Percentiles rank a stretch among this genome's conserved stretches.
Evolutionary conservation across 2,888 invertebrate genomes (phyloP).

Genomic region (Lasioglossum leucozonium): DNA sequence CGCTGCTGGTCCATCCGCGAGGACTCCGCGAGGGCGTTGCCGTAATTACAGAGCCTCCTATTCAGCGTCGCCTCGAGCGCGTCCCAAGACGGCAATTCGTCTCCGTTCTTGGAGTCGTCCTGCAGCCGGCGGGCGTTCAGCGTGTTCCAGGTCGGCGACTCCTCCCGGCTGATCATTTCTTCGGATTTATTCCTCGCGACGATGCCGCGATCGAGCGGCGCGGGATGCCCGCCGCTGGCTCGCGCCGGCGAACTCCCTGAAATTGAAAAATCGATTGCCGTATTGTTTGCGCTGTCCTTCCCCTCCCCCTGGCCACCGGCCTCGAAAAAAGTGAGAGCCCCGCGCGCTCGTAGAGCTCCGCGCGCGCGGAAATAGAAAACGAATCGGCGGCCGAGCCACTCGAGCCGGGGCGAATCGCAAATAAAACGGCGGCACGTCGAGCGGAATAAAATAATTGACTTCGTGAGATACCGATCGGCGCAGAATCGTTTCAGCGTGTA

Average conservation of each 20-base stretch:
- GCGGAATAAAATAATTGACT: constrained; percentile 29
- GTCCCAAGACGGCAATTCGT: constrained; percentile 78
- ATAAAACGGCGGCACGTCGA: not conserved
- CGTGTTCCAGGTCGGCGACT: constrained; percentile 74
- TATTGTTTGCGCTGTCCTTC: constrained; percentile 36
- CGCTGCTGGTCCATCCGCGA: constrained; percentile 64
- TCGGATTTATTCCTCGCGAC: constrained; percentile 69
- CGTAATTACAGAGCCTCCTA: constrained; percentile 75
- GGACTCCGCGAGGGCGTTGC: constrained; percentile 64
- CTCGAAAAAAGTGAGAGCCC: constrained; percentile 15
- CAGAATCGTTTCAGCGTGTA: not conserved
- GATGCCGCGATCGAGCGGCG: constrained; percentile 66
- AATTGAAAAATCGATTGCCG: constrained; percentile 50
- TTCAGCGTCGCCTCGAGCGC: constrained; percentile 76
- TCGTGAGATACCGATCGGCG: not conserved
- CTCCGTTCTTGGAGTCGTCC: constrained; percentile 63
- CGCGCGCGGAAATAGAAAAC: constrained; percentile 36
- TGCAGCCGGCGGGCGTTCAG: constrained; percentile 61
- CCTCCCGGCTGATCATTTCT: constrained; percentile 77
- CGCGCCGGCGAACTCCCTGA: constrained; percentile 75
- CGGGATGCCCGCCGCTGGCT: constrained; percentile 63
- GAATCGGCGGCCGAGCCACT: constrained; percentile 6
- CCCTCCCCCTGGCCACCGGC: not conserved
- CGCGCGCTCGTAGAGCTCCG: not conserved
- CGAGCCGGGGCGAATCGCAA: constrained; percentile 15